A percentile compares a stretch with the other conserved stretches of the same genome.
phyloP scores from a whole-genome alignment of 2,797 vertebrate species.

The Macrochelys suwanniensis region DNA sequence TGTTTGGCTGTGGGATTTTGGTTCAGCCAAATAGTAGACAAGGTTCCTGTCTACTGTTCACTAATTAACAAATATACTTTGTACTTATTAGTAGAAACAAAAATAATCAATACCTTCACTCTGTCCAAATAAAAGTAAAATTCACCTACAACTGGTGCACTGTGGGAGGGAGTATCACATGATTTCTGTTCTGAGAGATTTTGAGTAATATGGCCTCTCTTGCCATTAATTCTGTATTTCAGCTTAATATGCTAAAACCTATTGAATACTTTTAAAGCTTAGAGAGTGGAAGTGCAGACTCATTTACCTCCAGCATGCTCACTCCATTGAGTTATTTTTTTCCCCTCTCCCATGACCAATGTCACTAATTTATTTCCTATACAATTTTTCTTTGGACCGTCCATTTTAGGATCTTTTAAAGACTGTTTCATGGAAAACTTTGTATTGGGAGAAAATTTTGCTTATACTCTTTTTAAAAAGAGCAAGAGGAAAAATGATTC shows the following conservation, averaged over 20 bases:
- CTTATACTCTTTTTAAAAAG: constrained; percentile 15
- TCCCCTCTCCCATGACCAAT: constrained; percentile 25
- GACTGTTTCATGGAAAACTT: neutral
- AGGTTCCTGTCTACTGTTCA: neutral
- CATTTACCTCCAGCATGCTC: neutral
- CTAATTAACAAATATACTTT: neutral
- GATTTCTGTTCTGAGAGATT: neutral
- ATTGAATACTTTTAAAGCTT: accelerated
- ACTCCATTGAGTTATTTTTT: neutral
- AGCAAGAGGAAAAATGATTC: neutral
- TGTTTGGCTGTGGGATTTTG: neutral
- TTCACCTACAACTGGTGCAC: neutral
- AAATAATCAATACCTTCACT: neutral
- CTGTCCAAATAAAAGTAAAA: neutral
- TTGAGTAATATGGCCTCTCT: accelerated
- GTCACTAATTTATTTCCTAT: neutral
- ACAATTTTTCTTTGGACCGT: neutral
- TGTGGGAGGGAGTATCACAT: neutral
- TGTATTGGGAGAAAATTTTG: neutral
- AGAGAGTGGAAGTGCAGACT: neutral
- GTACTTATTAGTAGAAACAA: neutral
- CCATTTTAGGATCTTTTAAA: constrained; percentile 16
- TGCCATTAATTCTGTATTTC: neutral
- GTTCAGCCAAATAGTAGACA: neutral
- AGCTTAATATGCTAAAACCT: accelerated